A percentile compares a stretch with the other conserved stretches of the same genome.
phyloP scores from a whole-genome alignment of 2,888 invertebrate genomes.

The Invenusta paracnida region DNA sequence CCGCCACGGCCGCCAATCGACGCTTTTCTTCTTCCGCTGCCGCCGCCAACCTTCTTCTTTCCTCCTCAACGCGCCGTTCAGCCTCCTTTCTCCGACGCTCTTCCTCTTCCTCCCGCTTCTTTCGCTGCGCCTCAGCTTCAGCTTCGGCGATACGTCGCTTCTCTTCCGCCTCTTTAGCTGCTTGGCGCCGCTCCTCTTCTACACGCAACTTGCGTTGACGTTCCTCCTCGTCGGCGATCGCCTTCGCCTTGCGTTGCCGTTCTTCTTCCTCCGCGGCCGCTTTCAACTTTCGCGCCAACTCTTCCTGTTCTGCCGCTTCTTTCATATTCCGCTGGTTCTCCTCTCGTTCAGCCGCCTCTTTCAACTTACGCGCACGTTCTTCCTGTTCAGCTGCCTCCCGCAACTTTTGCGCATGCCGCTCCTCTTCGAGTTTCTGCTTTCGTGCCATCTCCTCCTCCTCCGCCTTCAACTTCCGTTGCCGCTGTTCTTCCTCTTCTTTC shows the following conservation, averaged over 20 bases:
- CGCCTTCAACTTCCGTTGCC: background rate
- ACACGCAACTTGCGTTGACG: background rate
- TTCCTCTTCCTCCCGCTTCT: background rate
- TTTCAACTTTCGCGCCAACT: background rate
- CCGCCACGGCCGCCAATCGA: background rate
- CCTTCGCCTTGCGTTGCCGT: background rate
- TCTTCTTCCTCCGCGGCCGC: background rate
- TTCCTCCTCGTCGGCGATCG: background rate
- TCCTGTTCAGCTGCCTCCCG: background rate
- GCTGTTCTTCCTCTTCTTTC: background rate
- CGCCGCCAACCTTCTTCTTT: background rate
- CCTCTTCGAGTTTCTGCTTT: background rate
- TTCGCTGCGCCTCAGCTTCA: background rate
- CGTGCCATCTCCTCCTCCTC: background rate
- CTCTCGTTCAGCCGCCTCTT: background rate
- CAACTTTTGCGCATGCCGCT: background rate
- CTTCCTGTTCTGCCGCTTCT: background rate
- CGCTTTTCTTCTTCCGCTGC: background rate
- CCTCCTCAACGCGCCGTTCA: background rate
- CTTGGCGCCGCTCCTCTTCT: background rate
- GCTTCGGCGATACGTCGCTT: background rate
- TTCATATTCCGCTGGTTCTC: background rate
- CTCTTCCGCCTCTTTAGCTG: too few relatives aligned
- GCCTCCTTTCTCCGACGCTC: background rate
- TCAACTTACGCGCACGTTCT: background rate